A percentile compares a stretch with the other conserved stretches of the same genome.
Evolutionary conservation across 2,888 invertebrate genomes (phyloP).

Genomic region (Dinocampus coccinellae): DNA sequence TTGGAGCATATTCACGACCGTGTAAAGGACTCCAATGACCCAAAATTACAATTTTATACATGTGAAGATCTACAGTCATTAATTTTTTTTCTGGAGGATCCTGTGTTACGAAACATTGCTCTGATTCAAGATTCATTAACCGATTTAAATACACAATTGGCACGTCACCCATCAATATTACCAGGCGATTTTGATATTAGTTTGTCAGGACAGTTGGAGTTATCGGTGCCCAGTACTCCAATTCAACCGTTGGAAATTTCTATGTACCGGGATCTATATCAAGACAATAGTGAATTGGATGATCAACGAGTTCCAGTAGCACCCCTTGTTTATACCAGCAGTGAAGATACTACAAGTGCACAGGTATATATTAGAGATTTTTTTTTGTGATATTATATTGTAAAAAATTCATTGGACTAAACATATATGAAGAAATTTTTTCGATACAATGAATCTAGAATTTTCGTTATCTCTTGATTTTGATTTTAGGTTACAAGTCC

Average conservation of each 20-base stretch:
- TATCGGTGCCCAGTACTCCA: slow-evolving; percentile 64
- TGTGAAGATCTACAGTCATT: slow-evolving; percentile 86
- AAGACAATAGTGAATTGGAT: slow-evolving; percentile 73
- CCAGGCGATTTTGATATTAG: slow-evolving; percentile 95
- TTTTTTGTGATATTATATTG: not conserved
- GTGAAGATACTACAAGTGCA: slow-evolving; percentile 63
- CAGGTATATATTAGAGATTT: slow-evolving; percentile 52
- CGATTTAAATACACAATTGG: slow-evolving; percentile 87
- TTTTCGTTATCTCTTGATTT: not conserved
- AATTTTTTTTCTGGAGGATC: slow-evolving; percentile 88
- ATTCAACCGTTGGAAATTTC: slow-evolving; percentile 61
- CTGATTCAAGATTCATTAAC: slow-evolving; percentile 92
- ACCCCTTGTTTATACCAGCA: slow-evolving; percentile 72
- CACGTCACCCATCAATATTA: slow-evolving; percentile 91
- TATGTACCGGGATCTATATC: slow-evolving; percentile 64
- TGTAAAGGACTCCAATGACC: slow-evolving; percentile 87
- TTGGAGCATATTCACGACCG: slow-evolving; percentile 89
- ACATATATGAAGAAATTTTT: not conserved
- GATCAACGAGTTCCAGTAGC: slow-evolving; percentile 85
- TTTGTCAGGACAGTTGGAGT: slow-evolving; percentile 75
- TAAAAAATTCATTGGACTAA: not conserved
- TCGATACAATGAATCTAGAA: not conserved
- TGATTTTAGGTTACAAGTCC: slow-evolving; percentile 68
- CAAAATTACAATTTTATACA: slow-evolving; percentile 81
- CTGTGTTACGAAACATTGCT: slow-evolving; percentile 90